Base-by-base conservation (phyloP, 2,797 vertebrate species). In the Argya squamiceps region DNA sequence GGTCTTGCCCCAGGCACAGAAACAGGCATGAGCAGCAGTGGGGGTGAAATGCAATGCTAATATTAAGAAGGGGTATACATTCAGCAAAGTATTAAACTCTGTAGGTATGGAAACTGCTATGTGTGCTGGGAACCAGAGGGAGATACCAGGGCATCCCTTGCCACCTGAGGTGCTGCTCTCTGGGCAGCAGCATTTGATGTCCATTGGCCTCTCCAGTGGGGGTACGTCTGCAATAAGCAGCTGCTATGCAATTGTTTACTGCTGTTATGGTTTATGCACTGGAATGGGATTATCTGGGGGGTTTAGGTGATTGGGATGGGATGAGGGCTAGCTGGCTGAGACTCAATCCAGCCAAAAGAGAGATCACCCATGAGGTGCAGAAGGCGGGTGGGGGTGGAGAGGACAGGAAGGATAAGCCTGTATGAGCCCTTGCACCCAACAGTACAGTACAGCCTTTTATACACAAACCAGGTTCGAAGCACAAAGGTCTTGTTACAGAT, bases 271-370 rank as follows among this genome's bases (percentile, higher is more conserved):
- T 92, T 96, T 92, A 77, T 47, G 50, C 79, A 73, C 53, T 43
- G 36, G 58, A 88, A 93, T 91, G 79, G 62, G 73, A 91, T 96
- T 96, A 89, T 62, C 62, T 0, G 0, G 14, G 58, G 65, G 12
- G 78, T 84, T 91, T 75, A 93, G 87, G 79, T 85, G 91, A 89
- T 9, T 89, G 87, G 89, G 53, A 64, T 91, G 79, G 64, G 53
- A 81, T 73, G 65, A 88, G 0, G n/a, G 71, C 70, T 88, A 83
- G 46, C 43, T 34, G 64, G 26, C 60, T 91, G 87, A 89, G 84
- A 64, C 62, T 73, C 11, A 27, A 81, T 9, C 29, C 79, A 89
- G 78, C 79, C 76, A 59, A 83, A 73, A 79, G 49, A 79, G 79
- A 84, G 47, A 53, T 80, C 53, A 43, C 67, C 37, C 0, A 1